Conservation (phyloP, 2,113 vertebrate genomes). For the Colius striatus region DNA sequence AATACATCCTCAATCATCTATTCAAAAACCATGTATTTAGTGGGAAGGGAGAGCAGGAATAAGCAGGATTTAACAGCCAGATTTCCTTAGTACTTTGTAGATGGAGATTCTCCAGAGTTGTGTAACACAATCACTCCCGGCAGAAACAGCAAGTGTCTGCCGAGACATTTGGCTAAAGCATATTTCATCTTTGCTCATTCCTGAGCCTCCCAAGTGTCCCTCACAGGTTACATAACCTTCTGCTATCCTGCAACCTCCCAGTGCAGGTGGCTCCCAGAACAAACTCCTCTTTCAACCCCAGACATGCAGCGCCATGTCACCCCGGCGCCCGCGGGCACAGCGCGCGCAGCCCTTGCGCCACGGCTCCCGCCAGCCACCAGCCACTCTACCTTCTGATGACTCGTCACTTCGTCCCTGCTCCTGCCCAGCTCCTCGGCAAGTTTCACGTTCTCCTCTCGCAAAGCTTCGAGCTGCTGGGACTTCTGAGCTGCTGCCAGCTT, state of each 20-base stretch:
- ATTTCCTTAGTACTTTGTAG: neutral
- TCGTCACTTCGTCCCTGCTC: conserved; percentile 81
- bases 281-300: neutral
- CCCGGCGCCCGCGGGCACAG: neutral
- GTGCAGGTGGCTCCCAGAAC: conserved; percentile 19
- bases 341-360: neutral
- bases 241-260: neutral
- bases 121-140: neutral
- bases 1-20: neutral
- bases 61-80: neutral
- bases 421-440: conserved; percentile 85
- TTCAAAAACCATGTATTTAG: neutral
- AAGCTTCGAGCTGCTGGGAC: conserved; percentile 81
- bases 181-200: neutral
- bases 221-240: neutral
- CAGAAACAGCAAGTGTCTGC: neutral
- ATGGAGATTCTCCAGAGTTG: neutral
- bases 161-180: neutral
- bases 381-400: conserved; percentile 84
- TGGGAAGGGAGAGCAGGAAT: neutral
- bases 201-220: neutral
- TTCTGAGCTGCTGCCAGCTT: conserved; percentile 84
- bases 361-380: neutral
- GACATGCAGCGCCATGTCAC: neutral
- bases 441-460: conserved; percentile 89